Base-by-base conservation (phyloP, 2,888 invertebrate species). In the Erannis defoliaria region DNA sequence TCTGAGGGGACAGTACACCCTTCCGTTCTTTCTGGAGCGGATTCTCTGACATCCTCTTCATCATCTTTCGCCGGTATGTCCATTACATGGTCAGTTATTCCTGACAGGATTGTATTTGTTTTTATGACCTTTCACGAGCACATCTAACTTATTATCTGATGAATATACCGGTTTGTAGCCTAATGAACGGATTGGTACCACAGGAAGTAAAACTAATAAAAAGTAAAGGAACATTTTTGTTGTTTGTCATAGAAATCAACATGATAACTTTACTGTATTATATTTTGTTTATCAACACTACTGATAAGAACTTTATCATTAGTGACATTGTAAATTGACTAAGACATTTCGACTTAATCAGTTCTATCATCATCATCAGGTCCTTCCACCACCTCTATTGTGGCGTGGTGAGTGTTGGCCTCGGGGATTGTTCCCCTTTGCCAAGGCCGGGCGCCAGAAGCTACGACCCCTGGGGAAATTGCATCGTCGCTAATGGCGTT, bases 21-120 rank as follows among this genome's bases (percentile, higher is more conserved):
- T 57, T 92, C 93, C 9, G 91, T 93, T 55, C 78, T 93, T 51
- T 92, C 93, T 57, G 93, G 93, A 56, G 90, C 89, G 21, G 86
- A 92, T 72, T 92, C 92, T 37, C 73, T 93, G 66, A 89, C 92
- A 9, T 91, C 93, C 9, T 91, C 93, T 14, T 79, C 90, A 37
- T 81, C 88, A 50, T 92, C 92, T 43, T 90, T 92, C 78, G 82
- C 89, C 73, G 93, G 92, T 92, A 78, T 73, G 62, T 35, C 54
- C 29, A 26, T 1, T 29, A 9, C 12, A 5, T 19, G n/a, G 31
- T 18, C 18, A 42, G 16, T n/a, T 42, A 19, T 12, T 21, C 21
- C 8, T 42, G 21, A 10, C 21, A 3, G 12, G 4, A 9, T 19
- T 12, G 10, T 1, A 37, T 37, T 18, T 37, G n/a, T 37, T 9